phyloP scores from a whole-genome alignment of 30 jellyfish, hydroid and myxozoan genomes.

The Mastigias papua region DNA sequence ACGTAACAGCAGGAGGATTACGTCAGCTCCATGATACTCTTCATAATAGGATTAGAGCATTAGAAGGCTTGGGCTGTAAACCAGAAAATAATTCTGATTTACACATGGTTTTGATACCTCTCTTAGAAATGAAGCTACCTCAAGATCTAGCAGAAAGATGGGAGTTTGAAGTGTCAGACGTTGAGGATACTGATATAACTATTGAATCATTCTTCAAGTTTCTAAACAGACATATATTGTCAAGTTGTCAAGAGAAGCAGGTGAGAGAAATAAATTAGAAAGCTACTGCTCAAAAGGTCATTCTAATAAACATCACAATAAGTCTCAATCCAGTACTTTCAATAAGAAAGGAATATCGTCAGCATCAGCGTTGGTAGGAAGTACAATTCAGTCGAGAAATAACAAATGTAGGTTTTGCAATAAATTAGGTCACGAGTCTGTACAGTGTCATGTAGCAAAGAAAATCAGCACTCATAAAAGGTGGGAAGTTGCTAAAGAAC shows the following conservation, averaged over 20 bases:
- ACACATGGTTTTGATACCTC: background rate
- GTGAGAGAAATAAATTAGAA: too few species aligned
- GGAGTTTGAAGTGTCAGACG: background rate
- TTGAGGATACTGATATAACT: background rate
- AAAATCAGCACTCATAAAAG: background rate
- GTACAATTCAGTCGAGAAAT: background rate
- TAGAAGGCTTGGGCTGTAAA: slow-evolving; percentile 9
- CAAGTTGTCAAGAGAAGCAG: slow-evolving; percentile 8
- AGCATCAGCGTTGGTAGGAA: slow-evolving; percentile 25
- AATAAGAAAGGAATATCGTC: background rate
- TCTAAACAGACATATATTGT: too few species aligned
- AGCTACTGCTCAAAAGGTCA: too few species aligned
- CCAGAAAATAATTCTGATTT: background rate
- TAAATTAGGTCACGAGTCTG: background rate
- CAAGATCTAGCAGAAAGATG: slow-evolving; percentile 8
- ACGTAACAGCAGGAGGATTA: background rate
- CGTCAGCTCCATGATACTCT: slow-evolving; percentile 21
- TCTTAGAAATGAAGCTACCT: slow-evolving; percentile 15
- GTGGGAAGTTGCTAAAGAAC: background rate
- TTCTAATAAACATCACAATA: background rate
- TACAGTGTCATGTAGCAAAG: background rate
- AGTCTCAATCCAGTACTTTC: background rate
- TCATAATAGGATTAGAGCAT: slow-evolving; percentile 12
- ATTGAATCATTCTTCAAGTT: background rate
- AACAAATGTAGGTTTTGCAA: background rate